Conservation (phyloP, 2,113 vertebrate species). For the Pygathrix nemaeus region DNA sequence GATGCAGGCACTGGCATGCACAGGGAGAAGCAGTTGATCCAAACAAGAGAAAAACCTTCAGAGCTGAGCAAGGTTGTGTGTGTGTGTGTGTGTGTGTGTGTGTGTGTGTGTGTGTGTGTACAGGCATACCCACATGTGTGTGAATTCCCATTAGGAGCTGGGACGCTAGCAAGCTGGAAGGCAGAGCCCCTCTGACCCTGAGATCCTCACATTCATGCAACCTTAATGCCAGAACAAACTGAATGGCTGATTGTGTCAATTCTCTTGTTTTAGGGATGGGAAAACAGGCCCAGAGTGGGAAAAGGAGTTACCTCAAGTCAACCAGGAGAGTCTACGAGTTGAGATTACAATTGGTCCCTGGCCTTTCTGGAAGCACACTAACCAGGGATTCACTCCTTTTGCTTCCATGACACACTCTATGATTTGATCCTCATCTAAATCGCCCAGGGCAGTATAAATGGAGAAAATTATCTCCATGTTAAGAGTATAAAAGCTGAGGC, state of each 20-base stretch:
- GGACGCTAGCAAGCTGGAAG: not conserved
- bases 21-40: not conserved
- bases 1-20: not conserved
- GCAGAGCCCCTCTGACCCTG: not conserved
- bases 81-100: not conserved
- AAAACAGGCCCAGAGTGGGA: not conserved
- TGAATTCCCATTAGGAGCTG: not conserved
- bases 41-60: not conserved
- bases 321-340: not conserved
- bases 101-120: not conserved
- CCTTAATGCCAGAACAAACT: not conserved
- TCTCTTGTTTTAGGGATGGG: not conserved
- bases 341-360: not conserved
- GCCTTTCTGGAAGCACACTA: not conserved
- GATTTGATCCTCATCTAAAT: not conserved
- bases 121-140: fast-evolving
- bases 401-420: not conserved
- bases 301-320: not conserved
- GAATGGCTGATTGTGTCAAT: not conserved
- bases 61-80: not conserved
- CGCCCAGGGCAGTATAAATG: fast-evolving
- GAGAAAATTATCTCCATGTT: not conserved
- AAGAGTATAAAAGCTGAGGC: not conserved
- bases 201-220: not conserved
- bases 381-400: not conserved